A percentile compares a stretch with the other conserved stretches of the same genome.
Conservation (phyloP, 2,797 vertebrate species). For the Bufotes viridis region DNA sequence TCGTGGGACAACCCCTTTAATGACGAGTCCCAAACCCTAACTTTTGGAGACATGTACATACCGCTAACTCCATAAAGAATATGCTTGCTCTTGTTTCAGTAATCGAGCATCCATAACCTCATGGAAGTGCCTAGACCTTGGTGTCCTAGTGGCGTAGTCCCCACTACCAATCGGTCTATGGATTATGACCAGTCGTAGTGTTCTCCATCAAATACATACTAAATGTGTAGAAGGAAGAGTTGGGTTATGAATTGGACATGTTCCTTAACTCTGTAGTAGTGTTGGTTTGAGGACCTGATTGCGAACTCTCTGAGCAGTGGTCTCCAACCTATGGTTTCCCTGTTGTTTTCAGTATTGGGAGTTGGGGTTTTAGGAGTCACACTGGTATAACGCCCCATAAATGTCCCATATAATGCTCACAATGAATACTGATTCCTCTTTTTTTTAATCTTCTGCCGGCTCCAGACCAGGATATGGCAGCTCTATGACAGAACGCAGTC, state of each 20-base stretch:
- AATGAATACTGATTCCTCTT: neutral
- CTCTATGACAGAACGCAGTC: neutral
- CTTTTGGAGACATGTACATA: neutral
- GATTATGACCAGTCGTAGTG: too few species aligned
- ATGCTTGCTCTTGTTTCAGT: too few species aligned
- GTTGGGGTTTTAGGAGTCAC: too few species aligned
- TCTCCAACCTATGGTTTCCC: neutral
- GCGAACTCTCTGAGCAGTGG: neutral
- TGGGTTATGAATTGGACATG: neutral
- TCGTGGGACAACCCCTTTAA: too few species aligned
- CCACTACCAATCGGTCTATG: too few species aligned
- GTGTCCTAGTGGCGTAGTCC: neutral
- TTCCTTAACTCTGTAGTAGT: neutral
- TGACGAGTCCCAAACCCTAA: neutral
- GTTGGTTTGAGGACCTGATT: neutral
- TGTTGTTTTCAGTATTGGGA: neutral
- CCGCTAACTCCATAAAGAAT: too few species aligned
- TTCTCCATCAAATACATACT: too few species aligned
- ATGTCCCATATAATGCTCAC: neutral
- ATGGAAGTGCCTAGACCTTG: too few species aligned
- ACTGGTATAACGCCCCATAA: too few species aligned
- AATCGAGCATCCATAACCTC: too few species aligned
- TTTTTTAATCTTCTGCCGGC: neutral
- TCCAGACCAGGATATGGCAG: neutral
- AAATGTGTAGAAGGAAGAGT: neutral